phyloP scores from a whole-genome alignment of 2,888 invertebrate species.

The Pristionchus japonicus region DNA sequence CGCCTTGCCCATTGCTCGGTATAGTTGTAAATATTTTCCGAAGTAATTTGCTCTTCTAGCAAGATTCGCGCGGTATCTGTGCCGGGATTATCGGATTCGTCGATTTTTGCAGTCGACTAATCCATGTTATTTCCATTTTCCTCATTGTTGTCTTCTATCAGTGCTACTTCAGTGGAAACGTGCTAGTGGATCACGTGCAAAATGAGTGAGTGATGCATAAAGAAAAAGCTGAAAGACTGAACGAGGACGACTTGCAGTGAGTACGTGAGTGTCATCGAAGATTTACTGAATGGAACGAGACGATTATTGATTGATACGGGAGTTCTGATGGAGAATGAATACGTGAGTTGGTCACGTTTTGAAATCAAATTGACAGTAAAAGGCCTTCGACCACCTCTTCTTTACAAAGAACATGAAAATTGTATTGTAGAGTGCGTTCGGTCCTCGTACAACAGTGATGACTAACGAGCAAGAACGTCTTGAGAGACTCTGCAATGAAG shows the following conservation, averaged over 20 bases:
- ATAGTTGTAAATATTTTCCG: too few species aligned
- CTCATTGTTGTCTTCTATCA: not conserved
- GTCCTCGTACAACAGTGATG: slow-evolving; percentile 8
- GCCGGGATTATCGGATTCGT: not conserved
- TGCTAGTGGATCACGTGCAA: not conserved
- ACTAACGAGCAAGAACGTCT: not conserved
- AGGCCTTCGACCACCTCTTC: too few species aligned
- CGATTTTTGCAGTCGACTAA: not conserved
- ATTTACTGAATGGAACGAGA: not conserved
- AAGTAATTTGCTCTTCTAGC: not conserved
- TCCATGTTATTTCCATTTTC: not conserved
- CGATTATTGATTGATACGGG: not conserved
- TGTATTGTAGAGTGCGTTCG: not conserved
- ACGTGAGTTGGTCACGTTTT: not conserved
- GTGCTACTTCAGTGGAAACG: not conserved
- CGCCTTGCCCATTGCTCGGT: too few species aligned
- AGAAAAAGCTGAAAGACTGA: not conserved
- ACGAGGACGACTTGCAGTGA: not conserved
- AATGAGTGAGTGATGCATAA: not conserved
- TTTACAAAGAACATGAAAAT: too few species aligned
- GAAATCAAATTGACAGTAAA: too few species aligned
- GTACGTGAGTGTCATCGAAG: not conserved
- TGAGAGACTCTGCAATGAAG: not conserved
- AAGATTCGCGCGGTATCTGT: not conserved
- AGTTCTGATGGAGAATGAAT: not conserved